Conservation (phyloP, 1,140 invertebrate species). For the Drosophila serrata region DNA sequence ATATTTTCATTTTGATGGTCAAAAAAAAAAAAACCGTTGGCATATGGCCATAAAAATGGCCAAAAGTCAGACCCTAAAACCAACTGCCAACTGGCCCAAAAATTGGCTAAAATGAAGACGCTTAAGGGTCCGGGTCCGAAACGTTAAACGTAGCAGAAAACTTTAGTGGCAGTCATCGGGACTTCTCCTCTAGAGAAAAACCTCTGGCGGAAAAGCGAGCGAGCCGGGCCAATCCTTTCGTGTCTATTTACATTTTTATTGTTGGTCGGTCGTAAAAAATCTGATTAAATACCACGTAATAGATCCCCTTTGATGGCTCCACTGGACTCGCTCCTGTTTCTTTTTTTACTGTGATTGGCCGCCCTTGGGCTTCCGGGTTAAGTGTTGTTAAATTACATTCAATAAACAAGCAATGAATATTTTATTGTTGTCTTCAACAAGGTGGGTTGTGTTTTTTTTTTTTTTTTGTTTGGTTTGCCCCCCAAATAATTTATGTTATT, state of each 20-base stretch:
- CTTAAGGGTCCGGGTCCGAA: slow-evolving; percentile 37
- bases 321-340: slow-evolving; percentile 1
- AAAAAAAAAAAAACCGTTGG: slow-evolving; percentile 44
- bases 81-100: neutral
- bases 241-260: slow-evolving; percentile 83
- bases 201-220: neutral
- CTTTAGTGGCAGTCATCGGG: slow-evolving; percentile 46
- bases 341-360: slow-evolving; percentile 56
- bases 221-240: slow-evolving; percentile 65
- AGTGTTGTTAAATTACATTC: slow-evolving; percentile 83
- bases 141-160: slow-evolving; percentile 72
- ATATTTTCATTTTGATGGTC: slow-evolving; percentile 75
- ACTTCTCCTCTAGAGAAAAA: too few species aligned
- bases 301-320: slow-evolving; percentile 67
- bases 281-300: slow-evolving; percentile 84
- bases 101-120: slow-evolving; percentile 27
- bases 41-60: slow-evolving; percentile 73
- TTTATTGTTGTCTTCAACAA: slow-evolving; percentile 78
- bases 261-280: slow-evolving; percentile 77
- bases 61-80: slow-evolving; percentile 29
- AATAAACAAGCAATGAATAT: slow-evolving; percentile 83
- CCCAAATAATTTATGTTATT: slow-evolving; percentile 74
- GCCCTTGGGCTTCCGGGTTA: slow-evolving; percentile 62
- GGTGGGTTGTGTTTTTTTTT: slow-evolving; percentile 35
- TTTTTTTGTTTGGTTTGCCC: too few species aligned